Base-by-base conservation (phyloP, 2,113 vertebrate species). In the Sylvilagus bachmani region DNA sequence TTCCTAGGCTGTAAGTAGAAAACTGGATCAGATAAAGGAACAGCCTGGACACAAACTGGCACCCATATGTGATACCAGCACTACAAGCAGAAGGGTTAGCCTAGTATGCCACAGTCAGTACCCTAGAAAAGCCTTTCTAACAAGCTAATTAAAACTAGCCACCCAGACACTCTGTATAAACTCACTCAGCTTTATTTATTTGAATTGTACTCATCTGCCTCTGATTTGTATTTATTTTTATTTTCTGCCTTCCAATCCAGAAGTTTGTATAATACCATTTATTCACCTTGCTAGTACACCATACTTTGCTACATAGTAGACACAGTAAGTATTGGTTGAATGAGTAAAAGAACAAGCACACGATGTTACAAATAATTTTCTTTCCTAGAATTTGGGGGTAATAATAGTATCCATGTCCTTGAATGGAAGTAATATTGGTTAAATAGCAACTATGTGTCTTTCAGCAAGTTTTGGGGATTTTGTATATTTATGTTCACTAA, bases 381-480 rank as follows among this genome's bases (percentile, higher is more conserved):
- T 88, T 85, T 13, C 80, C 49, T 94, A 31, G 81, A 64, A 62
- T 81, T 80, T 92, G 66, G 10, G 31, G 38, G 53, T 73, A 55
- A 27, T 44, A 79, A 31, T 62, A 86, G 17, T 10, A n/a, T 2
- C 2, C 12, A 64, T 31, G 24, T 44, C 33, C 24, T 62, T 49
- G 38, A 89, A 90, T 29, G 31, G 49, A 85, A 62, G 10, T 64
- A 75, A 44, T 1, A n/a, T 64, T 81, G 80, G 36, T 74, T 86
- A 29, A 70, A 31, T 13, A 78, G 49, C 31, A 70, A 24, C 12
- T 93, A 10, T n/a, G 4, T 67, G 49, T n/a, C 11, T 9, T 53
- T 17, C 0, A 92, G 38, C 75, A 44, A 75, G 24, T 51, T 85
- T 89, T 31, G 2, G 49, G 44, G 44, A 86, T 58, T 73, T 89